Percentiles rank a stretch among this genome's conserved stretches.
Conservation (phyloP, 1,140 invertebrate species). For the Drosophila saltans region DNA sequence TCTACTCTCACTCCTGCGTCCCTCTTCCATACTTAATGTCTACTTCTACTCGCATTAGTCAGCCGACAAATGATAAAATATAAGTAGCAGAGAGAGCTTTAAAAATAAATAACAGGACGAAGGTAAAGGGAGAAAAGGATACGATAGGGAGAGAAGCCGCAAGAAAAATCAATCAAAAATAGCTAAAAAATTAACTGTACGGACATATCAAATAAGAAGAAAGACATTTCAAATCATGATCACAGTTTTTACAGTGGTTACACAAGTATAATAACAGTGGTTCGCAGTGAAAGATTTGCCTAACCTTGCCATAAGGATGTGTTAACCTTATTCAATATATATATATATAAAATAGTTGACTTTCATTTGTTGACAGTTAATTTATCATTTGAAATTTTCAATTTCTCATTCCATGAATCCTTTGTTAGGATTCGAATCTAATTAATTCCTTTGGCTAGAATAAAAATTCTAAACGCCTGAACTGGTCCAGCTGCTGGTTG, state of each 20-base stretch:
- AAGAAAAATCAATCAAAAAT: neutral
- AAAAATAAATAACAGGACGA: constrained; percentile 5
- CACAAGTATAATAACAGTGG: too few species aligned
- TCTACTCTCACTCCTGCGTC: neutral
- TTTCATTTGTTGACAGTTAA: too few species aligned
- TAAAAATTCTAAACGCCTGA: too few species aligned
- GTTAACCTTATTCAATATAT: too few species aligned
- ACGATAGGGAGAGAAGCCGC: neutral
- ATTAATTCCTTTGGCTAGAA: neutral
- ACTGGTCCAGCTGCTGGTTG: neutral
- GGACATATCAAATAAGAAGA: too few species aligned
- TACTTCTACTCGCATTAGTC: constrained; percentile 23
- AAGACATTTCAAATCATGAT: too few species aligned
- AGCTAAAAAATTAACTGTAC: neutral
- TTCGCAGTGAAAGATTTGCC: too few species aligned
- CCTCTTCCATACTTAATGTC: constrained; percentile 6
- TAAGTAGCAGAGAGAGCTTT: constrained; percentile 5
- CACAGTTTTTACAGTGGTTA: too few species aligned
- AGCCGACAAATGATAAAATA: constrained; percentile 48
- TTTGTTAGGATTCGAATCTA: neutral
- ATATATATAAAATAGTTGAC: too few species aligned
- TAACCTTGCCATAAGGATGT: too few species aligned
- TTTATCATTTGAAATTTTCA: too few species aligned
- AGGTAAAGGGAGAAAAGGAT: neutral
- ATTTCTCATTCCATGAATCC: neutral